These are phyloP conservation scores for Pagrus major DNA, from an alignment of 2,113 vertebrate genomes.

Conservation along the genomic window DNA sequence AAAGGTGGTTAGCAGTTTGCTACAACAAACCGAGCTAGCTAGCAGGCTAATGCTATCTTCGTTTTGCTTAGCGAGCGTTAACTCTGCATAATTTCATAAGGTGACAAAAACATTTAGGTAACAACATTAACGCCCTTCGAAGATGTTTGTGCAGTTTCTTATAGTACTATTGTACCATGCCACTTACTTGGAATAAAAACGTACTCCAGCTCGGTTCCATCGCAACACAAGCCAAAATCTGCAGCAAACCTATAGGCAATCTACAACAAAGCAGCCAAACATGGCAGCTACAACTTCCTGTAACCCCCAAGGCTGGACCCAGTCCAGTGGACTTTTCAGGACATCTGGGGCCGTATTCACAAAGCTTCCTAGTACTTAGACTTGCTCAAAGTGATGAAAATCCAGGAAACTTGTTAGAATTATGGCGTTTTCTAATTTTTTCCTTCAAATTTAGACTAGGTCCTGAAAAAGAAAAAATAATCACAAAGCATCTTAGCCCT, in stretches of 20 bases:
- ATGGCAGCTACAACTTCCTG: constrained; percentile 91
- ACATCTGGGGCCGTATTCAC: no score
- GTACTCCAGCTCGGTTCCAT: constrained; percentile 93
- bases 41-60: constrained; percentile 77
- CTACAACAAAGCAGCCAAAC: constrained; percentile 92
- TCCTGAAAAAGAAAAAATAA: no score
- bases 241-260: constrained; percentile 87
- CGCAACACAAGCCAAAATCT: constrained; percentile 79
- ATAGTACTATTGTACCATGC: background rate
- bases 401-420: no score
- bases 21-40: constrained; percentile 57
- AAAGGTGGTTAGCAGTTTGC: constrained; percentile 58
- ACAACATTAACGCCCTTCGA: background rate
- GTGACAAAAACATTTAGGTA: constrained; percentile 12
- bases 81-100: constrained; percentile 66
- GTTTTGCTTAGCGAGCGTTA: constrained; percentile 80
- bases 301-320: constrained; percentile 82
- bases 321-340: constrained; percentile 45
- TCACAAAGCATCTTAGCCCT: no score
- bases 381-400: no score
- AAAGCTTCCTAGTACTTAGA: no score
- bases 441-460: no score
- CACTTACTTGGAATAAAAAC: constrained; percentile 91
- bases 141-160: background rate
- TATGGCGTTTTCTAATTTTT: no score